A percentile compares a stretch with the other conserved stretches of the same genome.
phyloP scores from a whole-genome alignment of 92 coral and sea anemone genomes.

The Heteractis magnifica region DNA sequence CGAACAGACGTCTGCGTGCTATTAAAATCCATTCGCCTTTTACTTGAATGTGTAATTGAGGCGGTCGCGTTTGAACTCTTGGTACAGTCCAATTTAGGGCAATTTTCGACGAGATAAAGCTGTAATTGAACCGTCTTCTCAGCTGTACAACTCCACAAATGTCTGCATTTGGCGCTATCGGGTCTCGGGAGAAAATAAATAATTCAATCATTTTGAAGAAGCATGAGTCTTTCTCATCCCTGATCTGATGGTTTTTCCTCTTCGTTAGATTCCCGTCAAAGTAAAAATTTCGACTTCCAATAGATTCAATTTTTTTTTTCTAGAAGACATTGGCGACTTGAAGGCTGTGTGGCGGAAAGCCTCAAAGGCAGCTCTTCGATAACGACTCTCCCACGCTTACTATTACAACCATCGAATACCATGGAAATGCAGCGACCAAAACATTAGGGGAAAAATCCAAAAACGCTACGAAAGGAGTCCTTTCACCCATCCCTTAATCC shows the following conservation, averaged over 20 bases:
- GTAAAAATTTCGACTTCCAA: neutral
- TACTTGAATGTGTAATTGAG: conserved; percentile 62
- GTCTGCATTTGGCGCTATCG: conserved; percentile 57
- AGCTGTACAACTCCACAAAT: conserved; percentile 57
- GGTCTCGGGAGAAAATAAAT: conserved; percentile 51
- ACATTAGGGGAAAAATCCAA: neutral
- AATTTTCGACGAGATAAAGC: conserved; percentile 59
- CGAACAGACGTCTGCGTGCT: conserved; percentile 42
- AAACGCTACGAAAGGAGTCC: neutral
- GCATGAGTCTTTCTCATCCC: conserved; percentile 15
- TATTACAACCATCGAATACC: neutral
- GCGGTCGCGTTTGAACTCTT: conserved; percentile 78
- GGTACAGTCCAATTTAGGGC: conserved; percentile 61
- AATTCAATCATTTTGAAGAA: conserved; percentile 25
- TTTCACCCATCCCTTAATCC: neutral
- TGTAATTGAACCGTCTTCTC: conserved; percentile 60
- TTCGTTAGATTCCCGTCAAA: conserved; percentile 21
- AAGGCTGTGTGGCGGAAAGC: conserved; percentile 19
- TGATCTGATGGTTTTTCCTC: conserved; percentile 32
- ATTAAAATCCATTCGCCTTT: conserved; percentile 59
- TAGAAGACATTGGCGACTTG: conserved; percentile 10
- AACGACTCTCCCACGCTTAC: conserved; percentile 9
- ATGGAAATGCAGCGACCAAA: neutral
- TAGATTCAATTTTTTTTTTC: neutral
- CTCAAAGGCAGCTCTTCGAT: neutral